These are phyloP conservation scores for Hippolais icterina DNA, from an alignment of 2,113 vertebrate genomes.

Conservation along the genomic window DNA sequence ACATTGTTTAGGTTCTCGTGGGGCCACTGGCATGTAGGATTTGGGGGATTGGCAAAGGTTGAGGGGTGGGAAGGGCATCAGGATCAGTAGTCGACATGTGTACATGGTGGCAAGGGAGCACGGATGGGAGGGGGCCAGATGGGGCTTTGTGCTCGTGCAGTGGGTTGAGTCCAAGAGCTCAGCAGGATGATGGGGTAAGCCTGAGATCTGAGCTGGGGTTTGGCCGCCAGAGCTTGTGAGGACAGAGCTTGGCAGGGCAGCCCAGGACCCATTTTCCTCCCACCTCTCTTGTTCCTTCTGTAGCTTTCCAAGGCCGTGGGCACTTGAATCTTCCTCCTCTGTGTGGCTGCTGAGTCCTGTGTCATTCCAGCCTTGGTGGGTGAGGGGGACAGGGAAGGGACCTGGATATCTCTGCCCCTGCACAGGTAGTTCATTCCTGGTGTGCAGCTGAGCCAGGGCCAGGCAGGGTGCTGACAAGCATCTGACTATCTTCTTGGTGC, in stretches of 20 bases:
- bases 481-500: background rate
- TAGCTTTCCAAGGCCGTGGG: background rate
- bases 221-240: background rate
- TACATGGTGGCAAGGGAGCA: background rate
- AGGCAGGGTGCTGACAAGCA: background rate
- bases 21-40: background rate
- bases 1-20: rapidly evolving
- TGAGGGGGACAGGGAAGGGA: rapidly evolving
- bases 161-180: conserved; percentile 14
- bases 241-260: conserved; percentile 12
- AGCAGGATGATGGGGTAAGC: conserved; percentile 15
- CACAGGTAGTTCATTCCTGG: background rate
- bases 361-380: background rate
- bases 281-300: background rate
- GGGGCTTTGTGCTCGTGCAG: background rate
- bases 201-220: background rate
- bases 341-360: background rate
- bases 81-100: background rate
- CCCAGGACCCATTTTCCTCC: background rate
- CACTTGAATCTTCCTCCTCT: background rate
- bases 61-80: background rate
- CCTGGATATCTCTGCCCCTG: background rate
- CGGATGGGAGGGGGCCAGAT: conserved; percentile 18
- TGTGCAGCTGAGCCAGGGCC: background rate
- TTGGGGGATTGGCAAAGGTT: background rate